Evolutionary conservation across 2,888 invertebrate species (phyloP).

Genomic region (Stenolophus ochropezus): DNA sequence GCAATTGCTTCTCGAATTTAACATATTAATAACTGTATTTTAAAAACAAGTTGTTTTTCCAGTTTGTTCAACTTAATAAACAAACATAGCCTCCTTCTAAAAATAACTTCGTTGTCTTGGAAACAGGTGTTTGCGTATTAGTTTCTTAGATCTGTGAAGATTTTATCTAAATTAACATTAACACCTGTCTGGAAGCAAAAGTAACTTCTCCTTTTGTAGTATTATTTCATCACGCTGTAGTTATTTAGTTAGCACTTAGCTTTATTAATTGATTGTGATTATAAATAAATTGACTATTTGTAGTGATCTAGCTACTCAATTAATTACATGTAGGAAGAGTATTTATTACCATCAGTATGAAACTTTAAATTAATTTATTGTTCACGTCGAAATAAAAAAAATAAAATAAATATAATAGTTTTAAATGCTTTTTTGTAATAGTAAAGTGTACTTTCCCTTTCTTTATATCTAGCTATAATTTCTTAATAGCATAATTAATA

Average conservation of each 20-base stretch:
- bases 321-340: not conserved
- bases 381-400: too few species aligned
- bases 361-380: too few species aligned
- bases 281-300: not conserved
- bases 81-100: not conserved
- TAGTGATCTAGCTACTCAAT: not conserved
- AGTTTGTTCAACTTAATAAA: not conserved
- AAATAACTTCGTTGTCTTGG: not conserved
- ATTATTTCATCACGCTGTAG: not conserved
- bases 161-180: not conserved
- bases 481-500: too few species aligned
- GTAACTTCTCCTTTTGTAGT: not conserved
- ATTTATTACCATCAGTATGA: not conserved
- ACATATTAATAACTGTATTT: not conserved
- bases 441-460: too few species aligned
- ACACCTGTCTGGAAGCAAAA: not conserved
- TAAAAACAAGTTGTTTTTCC: not conserved
- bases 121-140: not conserved
- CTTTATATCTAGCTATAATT: too few species aligned
- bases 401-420: too few species aligned
- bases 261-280: not conserved
- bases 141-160: not conserved
- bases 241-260: not conserved
- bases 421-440: too few species aligned
- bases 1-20: too few species aligned